A percentile compares a stretch with the other conserved stretches of the same genome.
phyloP scores from a whole-genome alignment of 1,140 invertebrate genomes.

The Drosophila ficusphila region DNA sequence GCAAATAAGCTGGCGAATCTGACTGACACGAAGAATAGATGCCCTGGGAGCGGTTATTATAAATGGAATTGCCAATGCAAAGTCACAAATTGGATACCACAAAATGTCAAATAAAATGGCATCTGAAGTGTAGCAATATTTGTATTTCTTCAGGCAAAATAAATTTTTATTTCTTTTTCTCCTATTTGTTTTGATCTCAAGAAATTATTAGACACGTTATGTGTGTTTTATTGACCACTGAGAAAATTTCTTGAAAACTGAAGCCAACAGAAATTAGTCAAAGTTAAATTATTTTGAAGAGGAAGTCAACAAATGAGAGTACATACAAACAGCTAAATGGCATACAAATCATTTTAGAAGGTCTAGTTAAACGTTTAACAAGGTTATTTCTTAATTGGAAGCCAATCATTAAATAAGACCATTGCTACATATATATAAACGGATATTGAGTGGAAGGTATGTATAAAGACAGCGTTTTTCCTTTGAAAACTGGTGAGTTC shows the following conservation, averaged over 20 bases:
- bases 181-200: too few species aligned
- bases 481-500: neutral
- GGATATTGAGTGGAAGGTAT: neutral
- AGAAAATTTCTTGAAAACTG: too few species aligned
- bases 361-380: too few species aligned
- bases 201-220: too few species aligned
- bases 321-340: too few species aligned
- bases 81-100: neutral
- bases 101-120: slow-evolving; percentile 17
- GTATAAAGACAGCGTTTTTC: neutral
- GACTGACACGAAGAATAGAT: slow-evolving; percentile 29
- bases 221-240: too few species aligned
- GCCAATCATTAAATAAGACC: neutral
- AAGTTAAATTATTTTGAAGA: too few species aligned
- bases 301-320: too few species aligned
- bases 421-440: neutral
- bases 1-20: slow-evolving; percentile 23
- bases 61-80: slow-evolving; percentile 1
- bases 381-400: too few species aligned
- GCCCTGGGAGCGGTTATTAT: slow-evolving; percentile 31
- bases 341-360: too few species aligned
- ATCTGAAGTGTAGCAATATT: neutral
- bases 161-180: neutral
- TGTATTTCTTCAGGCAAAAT: neutral
- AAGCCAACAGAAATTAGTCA: too few species aligned